Conservation (phyloP, 2,797 vertebrate genomes). For the Hippocampus kuda region DNA sequence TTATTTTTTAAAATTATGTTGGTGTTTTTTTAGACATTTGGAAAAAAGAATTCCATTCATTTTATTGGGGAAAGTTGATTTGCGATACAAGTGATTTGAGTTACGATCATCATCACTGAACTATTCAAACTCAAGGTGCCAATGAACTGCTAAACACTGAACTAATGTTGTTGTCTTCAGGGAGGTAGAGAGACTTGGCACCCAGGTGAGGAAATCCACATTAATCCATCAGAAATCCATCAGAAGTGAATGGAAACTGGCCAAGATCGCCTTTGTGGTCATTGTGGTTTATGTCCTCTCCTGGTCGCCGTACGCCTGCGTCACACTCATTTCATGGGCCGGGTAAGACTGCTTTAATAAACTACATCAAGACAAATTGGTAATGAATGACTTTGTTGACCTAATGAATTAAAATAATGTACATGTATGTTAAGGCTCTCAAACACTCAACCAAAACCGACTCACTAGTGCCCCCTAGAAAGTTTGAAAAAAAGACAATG, state of each 20-base stretch:
- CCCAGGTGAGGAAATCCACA: conserved; percentile 66
- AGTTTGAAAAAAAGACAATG: not conserved
- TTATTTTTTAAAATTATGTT: too few species aligned
- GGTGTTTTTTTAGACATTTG: not conserved
- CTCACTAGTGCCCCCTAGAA: not conserved
- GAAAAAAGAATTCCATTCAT: too few species aligned
- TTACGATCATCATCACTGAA: not conserved
- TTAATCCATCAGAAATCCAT: conserved; percentile 67
- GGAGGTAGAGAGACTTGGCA: conserved; percentile 73
- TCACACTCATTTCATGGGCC: conserved; percentile 81
- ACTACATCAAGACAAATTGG: not conserved
- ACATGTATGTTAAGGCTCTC: not conserved
- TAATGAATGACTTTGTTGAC: not conserved
- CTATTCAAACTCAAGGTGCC: not conserved
- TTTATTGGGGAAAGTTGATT: not conserved
- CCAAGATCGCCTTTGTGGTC: conserved; percentile 80
- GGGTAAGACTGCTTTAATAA: conserved; percentile 59
- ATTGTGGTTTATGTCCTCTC: conserved; percentile 80
- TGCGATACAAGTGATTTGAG: not conserved
- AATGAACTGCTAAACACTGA: not conserved
- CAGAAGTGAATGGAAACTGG: conserved; percentile 80
- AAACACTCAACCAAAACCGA: not conserved
- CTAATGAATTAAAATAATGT: not conserved
- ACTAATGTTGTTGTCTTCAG: conserved; percentile 37
- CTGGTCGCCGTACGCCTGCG: conserved; percentile 82